Base-by-base conservation (phyloP, 35 echinoderm and acorn worm genomes). In the Ophiothrix spiculata region DNA sequence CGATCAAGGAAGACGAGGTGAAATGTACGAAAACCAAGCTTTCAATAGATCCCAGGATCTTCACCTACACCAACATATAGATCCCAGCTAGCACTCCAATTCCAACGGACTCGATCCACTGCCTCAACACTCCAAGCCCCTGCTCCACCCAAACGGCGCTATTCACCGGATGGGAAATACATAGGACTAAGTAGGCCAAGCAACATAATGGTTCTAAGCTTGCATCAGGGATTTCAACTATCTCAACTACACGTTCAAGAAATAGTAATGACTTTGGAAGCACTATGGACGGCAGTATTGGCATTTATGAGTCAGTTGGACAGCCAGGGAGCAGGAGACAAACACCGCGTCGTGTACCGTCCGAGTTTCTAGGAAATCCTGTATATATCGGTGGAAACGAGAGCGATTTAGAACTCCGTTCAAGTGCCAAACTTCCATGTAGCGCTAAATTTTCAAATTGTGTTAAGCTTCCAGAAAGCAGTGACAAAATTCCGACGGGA, bases 221-320 rank as follows among this genome's bases (percentile, higher is more conserved):
- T 69, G 17, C 60, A 4, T 69, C 6, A 4, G 60, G 60, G 29
- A 69, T 69, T 2, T 69, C 60, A 1, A 69, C 60, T 15, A 69
- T 69, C 8, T 69, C 60, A 1, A 69, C 60, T 2, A 69, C 60
- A 28, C 60, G 60, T 12, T 69, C 60, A 25, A 28, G 16, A 12
- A 10, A 69, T n/a, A 69, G 60, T 69, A 69, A 69, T 69, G 60
- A 69, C 25, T 69, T 69, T 69, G 60, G 60, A 2, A 69, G 60
- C 60, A 69, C 60, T 4, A 69, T 69, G 60, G 60, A 69, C 2
- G 60, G 60, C 3, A 69, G 10, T 28, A 69, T 69, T 25, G 60
- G 60, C 29, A n/a, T 69, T 25, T 69, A 69, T 69, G 60, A 69
- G 29, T 10, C 60, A 4, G 60, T 69, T 10, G 60, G 25, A 6